Conservation (phyloP, 2,113 vertebrate genomes). For the Raja brachyura region DNA sequence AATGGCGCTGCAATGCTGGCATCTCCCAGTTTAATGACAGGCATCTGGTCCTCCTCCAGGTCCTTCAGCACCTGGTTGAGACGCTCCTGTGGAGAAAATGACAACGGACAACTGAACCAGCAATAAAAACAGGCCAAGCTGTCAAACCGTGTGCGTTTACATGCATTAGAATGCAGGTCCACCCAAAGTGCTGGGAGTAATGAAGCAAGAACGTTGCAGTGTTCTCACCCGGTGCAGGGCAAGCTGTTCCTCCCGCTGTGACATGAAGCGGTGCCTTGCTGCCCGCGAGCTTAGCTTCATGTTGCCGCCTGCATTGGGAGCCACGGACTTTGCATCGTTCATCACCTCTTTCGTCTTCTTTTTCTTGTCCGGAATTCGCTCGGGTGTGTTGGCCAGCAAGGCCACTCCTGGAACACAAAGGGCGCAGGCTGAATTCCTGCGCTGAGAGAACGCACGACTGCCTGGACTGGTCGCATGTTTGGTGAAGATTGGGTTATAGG, state of each 20-base stretch:
- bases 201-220: background rate
- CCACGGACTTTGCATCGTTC: slow-evolving; percentile 46
- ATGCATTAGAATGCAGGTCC: background rate
- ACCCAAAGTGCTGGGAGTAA: background rate
- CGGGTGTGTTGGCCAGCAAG: slow-evolving; percentile 80
- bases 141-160: background rate
- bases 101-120: too few species aligned
- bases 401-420: slow-evolving; percentile 67
- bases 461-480: too few species aligned
- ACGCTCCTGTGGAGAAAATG: slow-evolving; percentile 63
- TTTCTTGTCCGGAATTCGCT: slow-evolving; percentile 70
- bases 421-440: background rate
- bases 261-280: slow-evolving; percentile 68
- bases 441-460: background rate
- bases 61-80: slow-evolving; percentile 88
- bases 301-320: slow-evolving; percentile 43
- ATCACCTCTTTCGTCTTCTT: slow-evolving; percentile 62
- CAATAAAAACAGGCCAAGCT: background rate
- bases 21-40: slow-evolving; percentile 88
- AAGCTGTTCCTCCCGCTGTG: slow-evolving; percentile 76
- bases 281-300: slow-evolving; percentile 64
- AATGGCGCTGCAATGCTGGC: slow-evolving; percentile 96
- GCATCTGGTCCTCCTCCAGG: slow-evolving; percentile 82
- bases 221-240: slow-evolving; percentile 70
- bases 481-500: too few species aligned